A percentile compares a stretch with the other conserved stretches of the same genome.
These are phyloP conservation scores for Amiota minor DNA, from an alignment of 2,888 invertebrate genomes.

Conservation along the genomic window DNA sequence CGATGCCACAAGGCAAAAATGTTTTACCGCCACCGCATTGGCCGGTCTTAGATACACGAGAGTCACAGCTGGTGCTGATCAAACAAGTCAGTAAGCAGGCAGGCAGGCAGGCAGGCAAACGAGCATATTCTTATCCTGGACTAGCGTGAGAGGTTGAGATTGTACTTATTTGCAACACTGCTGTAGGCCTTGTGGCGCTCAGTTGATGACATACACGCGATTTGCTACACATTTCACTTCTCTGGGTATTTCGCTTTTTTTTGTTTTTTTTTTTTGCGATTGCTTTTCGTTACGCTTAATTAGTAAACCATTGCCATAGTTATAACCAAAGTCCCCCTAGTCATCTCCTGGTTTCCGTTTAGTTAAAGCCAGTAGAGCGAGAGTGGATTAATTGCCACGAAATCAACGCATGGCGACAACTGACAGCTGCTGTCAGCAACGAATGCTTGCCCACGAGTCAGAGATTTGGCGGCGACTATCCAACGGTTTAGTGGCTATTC, in stretches of 20 bases:
- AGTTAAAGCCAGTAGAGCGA: neutral
- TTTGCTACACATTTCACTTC: constrained; percentile 1
- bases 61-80: too few species aligned
- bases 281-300: constrained; percentile 24
- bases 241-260: neutral
- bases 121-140: neutral
- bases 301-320: constrained; percentile 8
- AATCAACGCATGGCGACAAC: constrained; percentile 24
- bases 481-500: neutral
- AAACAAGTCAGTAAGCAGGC: too few species aligned
- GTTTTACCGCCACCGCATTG: neutral
- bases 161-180: constrained; percentile 1
- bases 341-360: neutral
- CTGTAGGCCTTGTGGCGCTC: constrained; percentile 1
- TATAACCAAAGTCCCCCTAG: neutral
- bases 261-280: constrained; percentile 6
- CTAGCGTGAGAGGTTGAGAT: neutral
- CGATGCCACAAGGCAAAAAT: neutral
- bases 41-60: neutral
- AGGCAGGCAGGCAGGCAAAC: neutral
- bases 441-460: constrained; percentile 10
- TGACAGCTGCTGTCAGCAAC: constrained; percentile 22
- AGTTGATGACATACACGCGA: constrained; percentile 11
- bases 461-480: neutral
- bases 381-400: constrained; percentile 19